These are phyloP conservation scores for Odontesthes bonariensis DNA, from an alignment of 2,113 vertebrate species.

Conservation along the genomic window DNA sequence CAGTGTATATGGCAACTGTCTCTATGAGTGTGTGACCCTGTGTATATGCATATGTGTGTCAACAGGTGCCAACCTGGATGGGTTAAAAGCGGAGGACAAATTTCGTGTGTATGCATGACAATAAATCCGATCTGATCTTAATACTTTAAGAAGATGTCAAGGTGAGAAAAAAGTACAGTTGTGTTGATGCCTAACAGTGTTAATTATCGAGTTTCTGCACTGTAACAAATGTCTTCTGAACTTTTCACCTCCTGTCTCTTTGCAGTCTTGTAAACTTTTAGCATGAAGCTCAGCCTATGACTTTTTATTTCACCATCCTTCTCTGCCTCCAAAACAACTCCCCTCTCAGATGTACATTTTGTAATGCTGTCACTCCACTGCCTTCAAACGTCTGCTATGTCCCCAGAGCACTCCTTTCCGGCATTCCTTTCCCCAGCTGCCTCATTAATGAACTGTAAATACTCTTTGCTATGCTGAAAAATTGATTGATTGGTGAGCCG, in stretches of 20 bases:
- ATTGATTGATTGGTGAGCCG: conserved; percentile 67
- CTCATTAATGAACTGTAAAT: conserved; percentile 79
- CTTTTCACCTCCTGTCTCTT: neutral
- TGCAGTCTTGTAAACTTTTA: neutral
- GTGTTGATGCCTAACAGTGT: neutral
- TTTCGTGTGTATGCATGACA: too few species aligned
- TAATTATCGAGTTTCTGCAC: conserved; percentile 21
- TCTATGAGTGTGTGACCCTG: too few species aligned
- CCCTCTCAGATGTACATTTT: conserved; percentile 64
- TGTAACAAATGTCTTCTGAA: neutral
- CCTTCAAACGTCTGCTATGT: conserved; percentile 57
- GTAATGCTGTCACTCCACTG: conserved; percentile 46
- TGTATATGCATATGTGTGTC: too few species aligned
- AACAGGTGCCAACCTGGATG: too few species aligned
- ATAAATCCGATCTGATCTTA: too few species aligned
- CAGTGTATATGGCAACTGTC: too few species aligned
- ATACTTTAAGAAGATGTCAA: neutral
- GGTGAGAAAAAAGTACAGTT: neutral
- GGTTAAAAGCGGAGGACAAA: too few species aligned
- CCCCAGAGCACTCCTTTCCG: conserved; percentile 49
- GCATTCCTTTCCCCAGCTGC: conserved; percentile 60
- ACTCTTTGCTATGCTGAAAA: conserved; percentile 54
- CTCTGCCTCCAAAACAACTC: conserved; percentile 21
- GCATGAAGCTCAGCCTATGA: conserved; percentile 20
- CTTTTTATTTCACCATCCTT: conserved; percentile 14